A percentile compares a stretch with the other conserved stretches of the same genome.
Conservation (phyloP, 2,888 invertebrate species). For the Nomada goodeniana region DNA sequence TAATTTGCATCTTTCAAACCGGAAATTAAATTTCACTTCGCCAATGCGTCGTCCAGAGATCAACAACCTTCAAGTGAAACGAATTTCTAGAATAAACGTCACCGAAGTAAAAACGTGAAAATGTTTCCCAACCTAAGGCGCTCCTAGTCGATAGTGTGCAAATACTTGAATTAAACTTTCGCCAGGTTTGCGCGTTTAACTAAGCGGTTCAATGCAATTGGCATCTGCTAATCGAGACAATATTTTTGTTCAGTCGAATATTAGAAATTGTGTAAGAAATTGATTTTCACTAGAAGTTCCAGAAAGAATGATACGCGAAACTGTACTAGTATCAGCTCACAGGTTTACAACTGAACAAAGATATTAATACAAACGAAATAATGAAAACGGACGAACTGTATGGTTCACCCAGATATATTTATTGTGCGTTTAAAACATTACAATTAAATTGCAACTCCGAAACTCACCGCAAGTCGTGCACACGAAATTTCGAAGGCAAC, state of each 20-base stretch:
- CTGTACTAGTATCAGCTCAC: too few species aligned
- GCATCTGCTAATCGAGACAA: neutral
- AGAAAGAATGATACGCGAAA: too few species aligned
- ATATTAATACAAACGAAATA: too few species aligned
- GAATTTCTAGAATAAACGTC: neutral
- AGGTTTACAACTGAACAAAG: too few species aligned
- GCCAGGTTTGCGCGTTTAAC: conserved; percentile 10
- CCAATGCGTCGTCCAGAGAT: neutral
- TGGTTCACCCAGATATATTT: too few species aligned
- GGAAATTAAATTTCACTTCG: conserved; percentile 3
- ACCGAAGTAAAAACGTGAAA: neutral
- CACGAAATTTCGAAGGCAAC: neutral
- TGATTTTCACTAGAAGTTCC: neutral
- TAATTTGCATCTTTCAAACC: neutral
- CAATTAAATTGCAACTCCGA: neutral
- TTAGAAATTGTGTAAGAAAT: neutral
- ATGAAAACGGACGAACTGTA: too few species aligned
- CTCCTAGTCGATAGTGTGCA: neutral
- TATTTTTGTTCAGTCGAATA: neutral
- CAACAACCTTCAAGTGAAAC: neutral
- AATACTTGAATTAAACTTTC: conserved; percentile 5
- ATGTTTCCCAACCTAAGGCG: neutral
- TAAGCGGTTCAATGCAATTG: neutral
- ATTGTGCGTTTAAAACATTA: too few species aligned
- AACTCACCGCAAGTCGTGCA: neutral